These are phyloP conservation scores for Sabatieria punctata DNA, from an alignment of 2,888 invertebrate species.

Conservation along the genomic window DNA sequence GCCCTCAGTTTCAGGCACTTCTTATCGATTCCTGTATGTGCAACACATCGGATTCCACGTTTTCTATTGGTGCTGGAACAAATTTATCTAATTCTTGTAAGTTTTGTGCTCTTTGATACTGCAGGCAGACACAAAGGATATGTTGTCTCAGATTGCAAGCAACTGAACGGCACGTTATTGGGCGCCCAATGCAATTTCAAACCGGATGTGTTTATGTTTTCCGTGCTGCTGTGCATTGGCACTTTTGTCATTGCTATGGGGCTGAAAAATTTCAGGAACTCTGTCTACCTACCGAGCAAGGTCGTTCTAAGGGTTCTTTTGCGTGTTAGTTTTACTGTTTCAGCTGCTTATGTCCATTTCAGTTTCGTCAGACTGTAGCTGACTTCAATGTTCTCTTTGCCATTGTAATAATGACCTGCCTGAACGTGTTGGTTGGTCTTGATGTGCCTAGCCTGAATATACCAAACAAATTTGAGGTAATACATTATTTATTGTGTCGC, in stretches of 20 bases:
- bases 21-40: background rate
- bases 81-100: conserved; percentile 13
- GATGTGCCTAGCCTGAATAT: conserved; percentile 38
- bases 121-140: too few species aligned
- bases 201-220: conserved; percentile 32
- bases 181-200: conserved; percentile 16
- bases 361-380: conserved; percentile 35
- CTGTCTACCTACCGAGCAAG: too few species aligned
- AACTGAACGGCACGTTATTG: background rate
- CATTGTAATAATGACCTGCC: conserved; percentile 35
- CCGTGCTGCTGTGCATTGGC: conserved; percentile 30
- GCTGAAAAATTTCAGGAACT: too few species aligned
- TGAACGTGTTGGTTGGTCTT: conserved; percentile 31
- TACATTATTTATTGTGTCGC: too few species aligned
- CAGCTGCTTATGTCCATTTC: too few species aligned
- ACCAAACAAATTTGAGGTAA: conserved; percentile 27
- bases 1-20: background rate
- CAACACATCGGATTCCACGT: background rate
- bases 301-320: too few species aligned
- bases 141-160: background rate
- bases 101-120: too few species aligned
- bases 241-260: conserved; percentile 31
- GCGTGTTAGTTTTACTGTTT: too few species aligned
- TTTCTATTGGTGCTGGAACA: background rate
- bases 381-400: conserved; percentile 41